Evolutionary conservation across 2,888 invertebrate species (phyloP).

Genomic region (Sicus ferrugineus): DNA sequence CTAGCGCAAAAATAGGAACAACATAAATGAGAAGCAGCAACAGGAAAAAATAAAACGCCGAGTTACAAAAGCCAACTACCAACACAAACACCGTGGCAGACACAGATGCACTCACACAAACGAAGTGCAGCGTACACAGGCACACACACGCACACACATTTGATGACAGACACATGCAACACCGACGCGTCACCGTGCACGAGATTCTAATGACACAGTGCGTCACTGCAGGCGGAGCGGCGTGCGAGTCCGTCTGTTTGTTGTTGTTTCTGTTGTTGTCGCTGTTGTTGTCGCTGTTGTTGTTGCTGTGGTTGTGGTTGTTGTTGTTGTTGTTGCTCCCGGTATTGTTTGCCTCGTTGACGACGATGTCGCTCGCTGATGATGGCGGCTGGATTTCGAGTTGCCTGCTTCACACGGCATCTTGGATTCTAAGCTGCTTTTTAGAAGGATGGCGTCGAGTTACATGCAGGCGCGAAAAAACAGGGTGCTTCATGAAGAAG

Average conservation of each 20-base stretch:
- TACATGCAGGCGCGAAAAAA: background rate
- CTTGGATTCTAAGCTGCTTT: conserved; percentile 18
- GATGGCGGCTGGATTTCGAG: background rate
- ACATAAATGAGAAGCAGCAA: conserved; percentile 18
- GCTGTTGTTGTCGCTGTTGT: conserved; percentile 19
- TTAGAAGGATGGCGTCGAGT: conserved; percentile 12
- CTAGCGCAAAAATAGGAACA: conserved; percentile 15
- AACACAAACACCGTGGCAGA: conserved; percentile 16
- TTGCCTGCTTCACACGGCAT: background rate
- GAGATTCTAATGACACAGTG: conserved; percentile 14
- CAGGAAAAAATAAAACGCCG: conserved; percentile 26
- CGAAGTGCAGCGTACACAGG: conserved; percentile 34
- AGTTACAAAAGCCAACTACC: background rate
- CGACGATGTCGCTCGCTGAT: conserved; percentile 15
- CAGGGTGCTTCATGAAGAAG: too few relatives aligned
- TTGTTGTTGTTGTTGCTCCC: background rate
- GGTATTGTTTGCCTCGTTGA: background rate
- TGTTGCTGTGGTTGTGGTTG: conserved; percentile 1
- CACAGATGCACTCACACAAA: conserved; percentile 24
- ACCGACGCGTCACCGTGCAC: background rate
- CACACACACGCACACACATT: conserved; percentile 20
- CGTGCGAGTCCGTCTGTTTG: background rate
- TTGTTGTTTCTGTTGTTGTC: background rate
- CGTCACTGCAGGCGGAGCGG: background rate
- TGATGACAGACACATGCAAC: conserved; percentile 15